These are phyloP conservation scores for Cataglyphis cursor DNA, from an alignment of 2,888 invertebrate species.

Conservation along the genomic window DNA sequence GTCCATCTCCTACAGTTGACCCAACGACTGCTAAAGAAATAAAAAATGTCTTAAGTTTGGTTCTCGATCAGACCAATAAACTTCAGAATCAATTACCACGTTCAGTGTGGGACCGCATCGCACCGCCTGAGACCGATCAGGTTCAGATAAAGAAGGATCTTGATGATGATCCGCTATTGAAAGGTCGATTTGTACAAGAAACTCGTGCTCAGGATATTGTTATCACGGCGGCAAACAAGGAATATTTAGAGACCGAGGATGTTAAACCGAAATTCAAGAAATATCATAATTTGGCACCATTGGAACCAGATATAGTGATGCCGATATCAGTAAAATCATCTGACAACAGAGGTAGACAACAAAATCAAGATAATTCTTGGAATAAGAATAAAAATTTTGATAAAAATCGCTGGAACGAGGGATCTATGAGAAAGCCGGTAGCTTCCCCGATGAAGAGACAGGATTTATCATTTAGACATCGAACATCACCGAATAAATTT, in stretches of 20 bases:
- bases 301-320: slow-evolving; percentile 71
- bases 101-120: slow-evolving; percentile 86
- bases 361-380: slow-evolving; percentile 67
- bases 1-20: slow-evolving; percentile 77
- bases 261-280: slow-evolving; percentile 64
- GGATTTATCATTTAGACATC: slow-evolving; percentile 60
- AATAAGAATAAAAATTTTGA: slow-evolving; percentile 61
- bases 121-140: slow-evolving; percentile 75
- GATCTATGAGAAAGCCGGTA: slow-evolving; percentile 31
- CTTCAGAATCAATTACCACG: slow-evolving; percentile 83
- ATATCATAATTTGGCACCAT: slow-evolving; percentile 71
- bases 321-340: slow-evolving; percentile 50
- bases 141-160: slow-evolving; percentile 8
- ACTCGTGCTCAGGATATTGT: slow-evolving; percentile 79
- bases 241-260: slow-evolving; percentile 56
- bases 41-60: slow-evolving; percentile 83
- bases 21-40: slow-evolving; percentile 82
- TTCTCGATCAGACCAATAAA: slow-evolving; percentile 84
- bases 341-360: slow-evolving; percentile 33
- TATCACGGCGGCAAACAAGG: slow-evolving; percentile 80
- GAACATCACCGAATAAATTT: slow-evolving; percentile 59
- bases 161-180: slow-evolving; percentile 64
- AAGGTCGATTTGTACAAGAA: slow-evolving; percentile 81
- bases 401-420: slow-evolving; percentile 64
- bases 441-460: slow-evolving; percentile 70